Conservation (phyloP, 2,888 invertebrate species). For the Sesia bembeciformis region DNA sequence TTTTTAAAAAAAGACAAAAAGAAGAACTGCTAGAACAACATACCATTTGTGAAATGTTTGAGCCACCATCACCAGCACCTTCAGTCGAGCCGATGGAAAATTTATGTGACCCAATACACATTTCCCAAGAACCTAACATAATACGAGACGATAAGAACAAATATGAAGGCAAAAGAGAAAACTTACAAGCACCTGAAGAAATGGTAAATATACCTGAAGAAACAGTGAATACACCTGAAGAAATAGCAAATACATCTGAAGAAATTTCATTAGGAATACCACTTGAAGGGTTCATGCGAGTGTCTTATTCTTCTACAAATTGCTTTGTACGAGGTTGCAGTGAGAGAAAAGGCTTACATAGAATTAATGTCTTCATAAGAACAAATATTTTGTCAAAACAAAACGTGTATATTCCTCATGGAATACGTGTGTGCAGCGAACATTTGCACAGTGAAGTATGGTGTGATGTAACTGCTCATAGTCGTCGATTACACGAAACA, state of each 20-base stretch:
- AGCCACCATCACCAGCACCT: neutral
- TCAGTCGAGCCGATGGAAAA: neutral
- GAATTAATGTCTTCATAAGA: neutral
- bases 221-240: neutral
- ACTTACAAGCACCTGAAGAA: too few relatives aligned
- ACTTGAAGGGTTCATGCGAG: neutral
- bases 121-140: neutral
- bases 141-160: neutral
- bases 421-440: neutral
- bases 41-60: neutral
- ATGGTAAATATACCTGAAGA: too few relatives aligned
- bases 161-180: too few relatives aligned
- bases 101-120: neutral
- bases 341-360: neutral
- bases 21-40: neutral
- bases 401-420: neutral
- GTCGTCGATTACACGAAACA: too few relatives aligned
- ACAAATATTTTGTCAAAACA: neutral
- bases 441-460: neutral
- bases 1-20: neutral
- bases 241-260: neutral
- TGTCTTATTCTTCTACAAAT: neutral
- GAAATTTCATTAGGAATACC: neutral
- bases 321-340: neutral
- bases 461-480: neutral